Base-by-base conservation (phyloP, 2,888 invertebrate species). In the Cheilosia pagana region DNA sequence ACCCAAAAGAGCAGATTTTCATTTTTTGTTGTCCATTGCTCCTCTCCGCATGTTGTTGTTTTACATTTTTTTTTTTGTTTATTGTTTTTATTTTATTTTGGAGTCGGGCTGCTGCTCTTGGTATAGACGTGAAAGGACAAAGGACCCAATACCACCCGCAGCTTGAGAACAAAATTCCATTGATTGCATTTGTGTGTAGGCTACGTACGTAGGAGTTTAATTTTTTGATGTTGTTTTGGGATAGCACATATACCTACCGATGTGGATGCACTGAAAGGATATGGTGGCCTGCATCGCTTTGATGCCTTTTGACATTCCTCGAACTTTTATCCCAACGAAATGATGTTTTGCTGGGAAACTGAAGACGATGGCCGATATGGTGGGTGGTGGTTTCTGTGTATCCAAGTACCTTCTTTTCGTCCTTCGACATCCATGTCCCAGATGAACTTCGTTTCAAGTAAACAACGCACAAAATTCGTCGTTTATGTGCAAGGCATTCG, bases 141-240 rank as follows among this genome's bases (percentile, higher is more conserved):
- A 43, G 62, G 62, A 45, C n/a, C 19, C 74, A 48, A 63, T 57
- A 45, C 65, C 57, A 55, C 53, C 75, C 43, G 45, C 43, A n/a
- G 39, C 21, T 62, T 10, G 19, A 65, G 23, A 7, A 35, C 28
- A 48, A 57, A 76, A 59, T 55, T 19, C 3, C 68, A 70, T 74
- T 83, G 83, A 83, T 83, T 83, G 83, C 79, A 79, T 79, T 83
- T 83, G 83, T 83, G 83, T 83, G 83, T 83, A 83, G 79, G 83
- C 83, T 74, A 70, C 23, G 63, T 74, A 70, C 23, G 63, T 68
- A 35, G 35, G 1, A 35, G 8, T 70, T 57, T 83, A 74, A 68
- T 74, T 83, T 14, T 74, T 70, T 67, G 63, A 45, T 63, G n/a
- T 52, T 65, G 8, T 79, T 50, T 83, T 68, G 68, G 68, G 68